These are phyloP conservation scores for Actinia tenebrosa DNA, from an alignment of 64 coral and sea anemone species.

Conservation along the genomic window DNA sequence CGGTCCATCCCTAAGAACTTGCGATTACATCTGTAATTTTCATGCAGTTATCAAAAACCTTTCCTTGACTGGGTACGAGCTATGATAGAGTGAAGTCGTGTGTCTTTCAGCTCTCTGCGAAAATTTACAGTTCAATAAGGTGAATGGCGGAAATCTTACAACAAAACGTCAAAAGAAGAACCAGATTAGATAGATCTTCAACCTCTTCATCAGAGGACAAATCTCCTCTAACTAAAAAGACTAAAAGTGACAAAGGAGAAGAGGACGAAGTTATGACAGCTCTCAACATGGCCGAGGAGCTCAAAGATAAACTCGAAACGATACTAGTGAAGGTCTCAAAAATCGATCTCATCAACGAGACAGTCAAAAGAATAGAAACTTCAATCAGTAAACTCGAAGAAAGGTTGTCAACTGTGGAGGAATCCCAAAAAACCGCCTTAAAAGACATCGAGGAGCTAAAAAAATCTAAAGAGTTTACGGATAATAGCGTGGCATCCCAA, in stretches of 20 bases:
- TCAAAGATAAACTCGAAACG: not conserved
- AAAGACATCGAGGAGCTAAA: conserved; percentile 17
- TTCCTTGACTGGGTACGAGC: too few relatives aligned
- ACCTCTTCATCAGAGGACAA: not conserved
- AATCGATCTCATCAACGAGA: not conserved
- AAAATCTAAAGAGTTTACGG: not conserved
- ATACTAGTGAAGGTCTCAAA: not conserved
- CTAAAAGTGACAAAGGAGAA: not conserved
- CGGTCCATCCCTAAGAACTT: too few relatives aligned
- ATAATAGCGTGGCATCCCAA: not conserved
- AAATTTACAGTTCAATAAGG: not conserved
- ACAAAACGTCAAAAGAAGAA: not conserved
- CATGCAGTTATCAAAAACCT: too few relatives aligned
- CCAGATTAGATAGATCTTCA: not conserved
- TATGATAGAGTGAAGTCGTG: too few relatives aligned
- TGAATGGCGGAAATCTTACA: not conserved
- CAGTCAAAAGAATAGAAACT: not conserved
- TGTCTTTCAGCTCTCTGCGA: too few relatives aligned
- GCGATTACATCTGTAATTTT: too few relatives aligned
- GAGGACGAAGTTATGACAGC: conserved; percentile 2
- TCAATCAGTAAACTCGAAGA: not conserved
- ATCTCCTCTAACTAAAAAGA: not conserved
- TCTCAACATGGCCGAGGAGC: not conserved
- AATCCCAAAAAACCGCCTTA: not conserved
- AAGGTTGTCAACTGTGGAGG: not conserved